Evolutionary conservation across 2,888 invertebrate genomes (phyloP), one percentile per base, ranked within the genome.

Genomic region (Deilephila elpenor): DNA sequence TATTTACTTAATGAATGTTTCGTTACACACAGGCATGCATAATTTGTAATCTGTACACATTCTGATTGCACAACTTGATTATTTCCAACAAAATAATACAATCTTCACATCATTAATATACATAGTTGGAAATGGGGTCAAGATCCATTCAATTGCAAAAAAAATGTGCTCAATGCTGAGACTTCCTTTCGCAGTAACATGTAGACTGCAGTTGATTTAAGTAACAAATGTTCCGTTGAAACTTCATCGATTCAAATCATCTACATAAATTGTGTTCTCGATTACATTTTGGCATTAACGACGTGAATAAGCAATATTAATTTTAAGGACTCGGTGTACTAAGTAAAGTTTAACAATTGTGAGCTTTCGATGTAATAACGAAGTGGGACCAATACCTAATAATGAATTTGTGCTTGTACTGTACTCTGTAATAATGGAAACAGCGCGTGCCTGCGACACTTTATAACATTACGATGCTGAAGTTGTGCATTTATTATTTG

Each of bases 401-500:
- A 78, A 81, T 82, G 80, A 77, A 82, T 78, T 86, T 87, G 88
- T 88, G 86, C 82, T 85, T 85, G 85, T 80, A 82, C 81, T 85
- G 82, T 85, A 84, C 44, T 44, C 81, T 85, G 82, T 85, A 85
- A 81, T 85, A 82, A 83, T 80, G 82, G 76, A 82, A 82, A 83
- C 77, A 80, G 80, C 81, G 87, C 87, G 88, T 89, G 89, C 86
- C 88, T 90, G 88, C 84, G 85, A 86, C 79, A 86, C 82, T 85
- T 85, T 85, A 79, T 80, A 82, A 87, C 87, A 91, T 92, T 93
- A 90, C 92, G 91, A 93, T 93, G 93, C 93, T 93, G 93, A 93
- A 92, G 93, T 94, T 94, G 94, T 94, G 94, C 94, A 94, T 94
- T 94, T 94, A 94, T 91, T 93, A 92, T 92, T 93, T 93, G 93